Evolutionary conservation across 2,888 invertebrate genomes (phyloP).

Genomic region (Pegoplata infirma): DNA sequence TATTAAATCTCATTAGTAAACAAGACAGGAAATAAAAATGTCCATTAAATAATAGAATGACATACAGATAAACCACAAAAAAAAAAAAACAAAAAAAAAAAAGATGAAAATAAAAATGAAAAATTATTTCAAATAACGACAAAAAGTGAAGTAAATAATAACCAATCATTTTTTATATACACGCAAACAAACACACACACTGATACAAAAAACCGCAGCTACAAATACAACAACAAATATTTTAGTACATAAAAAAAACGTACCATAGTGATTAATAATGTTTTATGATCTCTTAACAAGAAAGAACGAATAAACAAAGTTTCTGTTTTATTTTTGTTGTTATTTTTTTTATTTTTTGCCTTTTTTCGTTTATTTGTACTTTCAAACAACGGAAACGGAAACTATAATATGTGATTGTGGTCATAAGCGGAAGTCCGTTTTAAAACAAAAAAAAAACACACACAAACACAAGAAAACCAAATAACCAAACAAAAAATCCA

Average conservation of each 20-base stretch:
- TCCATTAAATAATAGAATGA: conserved; percentile 56
- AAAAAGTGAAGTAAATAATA: conserved; percentile 57
- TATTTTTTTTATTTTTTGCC: neutral
- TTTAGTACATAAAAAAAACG: neutral
- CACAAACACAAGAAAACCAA: neutral
- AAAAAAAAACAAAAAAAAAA: conserved; percentile 15
- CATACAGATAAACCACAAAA: conserved; percentile 31
- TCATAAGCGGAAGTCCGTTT: conserved; percentile 59
- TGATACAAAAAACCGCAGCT: too few relatives aligned
- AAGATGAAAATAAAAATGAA: conserved; percentile 50
- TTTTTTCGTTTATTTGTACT: neutral
- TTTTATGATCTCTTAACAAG: conserved; percentile 58
- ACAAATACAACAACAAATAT: conserved; percentile 4
- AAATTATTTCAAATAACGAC: conserved; percentile 58
- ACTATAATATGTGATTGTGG: conserved; percentile 61
- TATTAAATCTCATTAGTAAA: conserved; percentile 56
- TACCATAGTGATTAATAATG: conserved; percentile 57
- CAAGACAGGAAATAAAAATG: conserved; percentile 59
- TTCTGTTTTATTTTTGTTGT: neutral
- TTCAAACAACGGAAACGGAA: conserved; percentile 53
- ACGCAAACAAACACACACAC: conserved; percentile 5
- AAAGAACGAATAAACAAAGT: neutral
- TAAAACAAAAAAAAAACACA: conserved; percentile 34
- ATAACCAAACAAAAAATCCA: neutral
- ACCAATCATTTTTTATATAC: conserved; percentile 55